Evolutionary conservation across 2,113 vertebrate species (phyloP).

Genomic region (Lepisosteus osseus): DNA sequence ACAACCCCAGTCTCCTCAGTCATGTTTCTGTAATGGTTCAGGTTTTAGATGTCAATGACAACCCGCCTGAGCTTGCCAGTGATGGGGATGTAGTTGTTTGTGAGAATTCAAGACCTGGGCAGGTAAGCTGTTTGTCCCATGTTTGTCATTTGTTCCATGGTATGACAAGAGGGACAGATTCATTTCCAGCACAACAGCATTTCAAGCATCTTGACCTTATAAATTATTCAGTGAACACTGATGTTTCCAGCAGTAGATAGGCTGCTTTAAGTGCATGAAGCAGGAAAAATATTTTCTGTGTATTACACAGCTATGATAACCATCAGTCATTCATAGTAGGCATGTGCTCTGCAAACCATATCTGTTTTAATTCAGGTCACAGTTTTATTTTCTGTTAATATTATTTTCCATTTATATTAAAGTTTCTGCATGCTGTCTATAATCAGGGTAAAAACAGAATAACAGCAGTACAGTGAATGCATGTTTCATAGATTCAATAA

Average conservation of each 20-base stretch:
- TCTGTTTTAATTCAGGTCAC: slow-evolving; percentile 49
- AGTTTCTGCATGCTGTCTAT: slow-evolving; percentile 27
- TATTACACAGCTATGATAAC: slow-evolving; percentile 36
- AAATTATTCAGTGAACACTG: slow-evolving; percentile 20
- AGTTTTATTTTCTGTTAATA: slow-evolving; percentile 46
- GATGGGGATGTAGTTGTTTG: slow-evolving; percentile 89
- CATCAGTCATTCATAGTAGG: slow-evolving; percentile 49
- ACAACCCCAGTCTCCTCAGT: slow-evolving; percentile 80
- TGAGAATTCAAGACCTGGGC: slow-evolving; percentile 84
- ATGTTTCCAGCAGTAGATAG: slow-evolving; percentile 43
- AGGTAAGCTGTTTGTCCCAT: slow-evolving; percentile 68
- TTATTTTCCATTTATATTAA: slow-evolving; percentile 53
- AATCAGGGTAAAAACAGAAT: no score
- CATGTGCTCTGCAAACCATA: slow-evolving; percentile 55
- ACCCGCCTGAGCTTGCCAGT: slow-evolving; percentile 78
- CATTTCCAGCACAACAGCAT: slow-evolving; percentile 29
- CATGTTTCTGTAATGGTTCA: slow-evolving; percentile 80
- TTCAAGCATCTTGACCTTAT: slow-evolving; percentile 31
- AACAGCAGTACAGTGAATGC: no score
- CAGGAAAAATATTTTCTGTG: slow-evolving; percentile 1
- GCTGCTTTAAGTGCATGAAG: slow-evolving; percentile 7
- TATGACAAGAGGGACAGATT: slow-evolving; percentile 24
- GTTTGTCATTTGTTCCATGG: slow-evolving; percentile 19
- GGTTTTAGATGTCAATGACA: slow-evolving; percentile 93
- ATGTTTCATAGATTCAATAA: no score